These are phyloP conservation scores for Cerastis leucographa DNA, from an alignment of 2,888 invertebrate genomes.

Conservation along the genomic window DNA sequence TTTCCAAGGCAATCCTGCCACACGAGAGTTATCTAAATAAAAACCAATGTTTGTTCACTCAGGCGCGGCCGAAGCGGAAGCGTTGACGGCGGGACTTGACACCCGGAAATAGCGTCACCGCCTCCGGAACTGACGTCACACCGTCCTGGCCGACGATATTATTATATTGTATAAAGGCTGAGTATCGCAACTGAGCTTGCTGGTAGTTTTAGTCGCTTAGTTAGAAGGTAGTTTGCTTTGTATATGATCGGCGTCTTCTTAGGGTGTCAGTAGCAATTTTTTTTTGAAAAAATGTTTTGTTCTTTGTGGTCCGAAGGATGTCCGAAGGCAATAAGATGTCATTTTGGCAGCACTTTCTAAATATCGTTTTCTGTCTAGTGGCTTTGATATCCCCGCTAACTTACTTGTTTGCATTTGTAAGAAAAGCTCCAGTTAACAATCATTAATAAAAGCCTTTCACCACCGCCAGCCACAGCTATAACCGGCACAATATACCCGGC, in stretches of 20 bases:
- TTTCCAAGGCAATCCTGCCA: slow-evolving; percentile 19
- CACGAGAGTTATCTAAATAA: slow-evolving; percentile 55
- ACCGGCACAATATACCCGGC: background rate
- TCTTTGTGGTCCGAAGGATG: too few species aligned
- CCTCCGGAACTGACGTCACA: slow-evolving; percentile 72
- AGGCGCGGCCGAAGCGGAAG: slow-evolving; percentile 69
- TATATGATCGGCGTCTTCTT: background rate
- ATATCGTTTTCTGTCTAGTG: background rate
- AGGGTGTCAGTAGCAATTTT: background rate
- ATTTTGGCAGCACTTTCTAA: background rate
- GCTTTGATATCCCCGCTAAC: background rate
- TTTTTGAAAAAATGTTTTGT: background rate
- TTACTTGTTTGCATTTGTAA: too few species aligned
- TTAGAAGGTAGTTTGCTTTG: background rate
- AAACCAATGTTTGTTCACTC: slow-evolving; percentile 61
- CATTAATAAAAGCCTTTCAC: background rate
- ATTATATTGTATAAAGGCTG: slow-evolving; percentile 65
- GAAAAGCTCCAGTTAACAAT: background rate
- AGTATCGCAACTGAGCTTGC: background rate
- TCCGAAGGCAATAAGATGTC: background rate
- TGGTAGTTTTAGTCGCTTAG: background rate
- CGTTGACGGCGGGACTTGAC: slow-evolving; percentile 76
- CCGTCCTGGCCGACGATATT: slow-evolving; percentile 65
- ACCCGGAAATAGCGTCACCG: slow-evolving; percentile 80
- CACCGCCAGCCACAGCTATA: background rate